A percentile compares a stretch with the other conserved stretches of the same genome.
These are phyloP conservation scores for Galago senegalensis DNA, from an alignment of 2,797 vertebrate species.

Conservation along the genomic window DNA sequence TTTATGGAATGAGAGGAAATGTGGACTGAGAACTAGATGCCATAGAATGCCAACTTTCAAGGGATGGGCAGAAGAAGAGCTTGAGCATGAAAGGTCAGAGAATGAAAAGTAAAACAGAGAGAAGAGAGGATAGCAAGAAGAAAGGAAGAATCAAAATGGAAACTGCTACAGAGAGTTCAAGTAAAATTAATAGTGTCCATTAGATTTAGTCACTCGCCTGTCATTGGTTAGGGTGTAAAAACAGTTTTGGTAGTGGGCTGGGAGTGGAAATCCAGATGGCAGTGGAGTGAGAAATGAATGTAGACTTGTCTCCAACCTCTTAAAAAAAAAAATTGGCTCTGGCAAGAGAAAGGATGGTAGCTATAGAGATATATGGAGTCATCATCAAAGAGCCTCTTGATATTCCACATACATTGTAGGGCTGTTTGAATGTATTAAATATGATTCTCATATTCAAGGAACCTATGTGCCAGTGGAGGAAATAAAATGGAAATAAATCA, in stretches of 20 bases:
- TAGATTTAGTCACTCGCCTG: slow-evolving; percentile 13
- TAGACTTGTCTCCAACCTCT: not conserved
- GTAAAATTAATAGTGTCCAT: not conserved
- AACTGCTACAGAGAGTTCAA: not conserved
- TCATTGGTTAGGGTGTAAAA: not conserved
- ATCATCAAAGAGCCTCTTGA: not conserved
- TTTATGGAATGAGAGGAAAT: not conserved
- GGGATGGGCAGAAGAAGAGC: not conserved
- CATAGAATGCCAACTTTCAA: not conserved
- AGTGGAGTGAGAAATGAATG: not conserved
- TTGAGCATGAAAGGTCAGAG: not conserved
- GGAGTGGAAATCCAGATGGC: not conserved
- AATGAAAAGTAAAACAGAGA: not conserved
- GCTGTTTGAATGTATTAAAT: not conserved
- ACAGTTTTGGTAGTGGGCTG: not conserved
- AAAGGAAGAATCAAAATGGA: not conserved
- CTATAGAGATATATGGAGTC: not conserved
- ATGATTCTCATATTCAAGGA: not conserved
- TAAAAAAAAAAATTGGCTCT: not conserved
- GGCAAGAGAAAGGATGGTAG: not conserved
- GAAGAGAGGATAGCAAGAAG: not conserved
- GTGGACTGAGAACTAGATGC: too few species aligned
- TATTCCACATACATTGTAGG: not conserved
- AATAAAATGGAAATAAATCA: slow-evolving; percentile 3
- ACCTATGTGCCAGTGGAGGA: not conserved